Evolutionary conservation across 23 tunicate genomes (phyloP), one percentile per base, ranked within the genome.

Genomic region (Botrylloides violaceus): DNA sequence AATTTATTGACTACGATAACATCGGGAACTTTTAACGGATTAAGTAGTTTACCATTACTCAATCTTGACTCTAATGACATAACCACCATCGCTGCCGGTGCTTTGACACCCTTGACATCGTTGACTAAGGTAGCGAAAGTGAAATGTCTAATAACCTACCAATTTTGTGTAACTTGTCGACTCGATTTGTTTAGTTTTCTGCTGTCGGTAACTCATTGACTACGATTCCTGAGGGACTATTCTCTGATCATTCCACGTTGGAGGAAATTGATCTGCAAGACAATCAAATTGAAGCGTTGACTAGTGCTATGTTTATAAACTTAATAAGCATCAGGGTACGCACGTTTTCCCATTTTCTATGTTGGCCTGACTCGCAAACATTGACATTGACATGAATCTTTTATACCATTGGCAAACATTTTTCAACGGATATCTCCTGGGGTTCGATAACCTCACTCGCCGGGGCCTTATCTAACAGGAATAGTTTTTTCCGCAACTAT

Each of bases 241-340:
- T 87, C 30, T 36, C 73, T 6, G 64, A 59, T 24, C 79, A 81
- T 12, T 58, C 39, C 58, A 80, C 38, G 2, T 1, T 87, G 7
- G 82, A 87, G 34, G 86, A 80, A 63, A 74, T 87, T 9, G 78
- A 87, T 62, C 63, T 87, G 23, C 95, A 87, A 30, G 71, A 84
- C 20, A 87, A 87, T 74, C 53, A 59, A 61, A 70, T 87, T 28
- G 56, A 65, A 34, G 70, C 66, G 2, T 38, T 87, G 21, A 29
- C 79, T 33, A 27, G 74, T 39, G 48, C 36, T 32, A 72, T 79
- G 70, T 84, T 84, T 64, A 71, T 83, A 2, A 56, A 77, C 76
- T 49, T 84, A 7, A 64, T 75, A 19, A 68, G 65, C 32, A 77
- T 77, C 30, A 29, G 26, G 73, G 81, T 77, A 47, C 49, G 70